Evolutionary conservation across 2,113 vertebrate genomes (phyloP).

Genomic region (Misgurnus anguillicaudatus): DNA sequence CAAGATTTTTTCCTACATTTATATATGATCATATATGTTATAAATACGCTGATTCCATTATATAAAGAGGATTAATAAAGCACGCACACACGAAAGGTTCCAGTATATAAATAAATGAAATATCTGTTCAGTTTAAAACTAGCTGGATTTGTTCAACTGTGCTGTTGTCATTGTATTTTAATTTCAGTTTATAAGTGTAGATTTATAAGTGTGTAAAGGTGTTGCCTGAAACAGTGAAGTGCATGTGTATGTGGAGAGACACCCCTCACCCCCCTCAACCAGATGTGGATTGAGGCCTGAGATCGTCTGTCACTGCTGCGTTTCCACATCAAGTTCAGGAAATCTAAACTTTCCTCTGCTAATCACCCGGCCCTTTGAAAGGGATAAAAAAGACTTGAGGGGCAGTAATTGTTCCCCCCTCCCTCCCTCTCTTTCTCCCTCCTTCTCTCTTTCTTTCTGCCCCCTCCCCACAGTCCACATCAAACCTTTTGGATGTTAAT

Average conservation of each 20-base stretch:
- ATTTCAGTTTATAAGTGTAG: slow-evolving; percentile 43
- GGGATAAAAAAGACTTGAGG: slow-evolving; percentile 74
- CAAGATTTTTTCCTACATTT: too few relatives aligned
- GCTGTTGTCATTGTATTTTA: slow-evolving; percentile 49
- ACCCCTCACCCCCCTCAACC: slow-evolving; percentile 29
- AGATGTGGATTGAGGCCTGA: slow-evolving; percentile 76
- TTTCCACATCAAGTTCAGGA: slow-evolving; percentile 84
- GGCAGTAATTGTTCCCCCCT: slow-evolving; percentile 67
- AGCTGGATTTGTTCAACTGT: slow-evolving; percentile 16
- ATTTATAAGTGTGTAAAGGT: slow-evolving; percentile 28
- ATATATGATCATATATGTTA: too few relatives aligned
- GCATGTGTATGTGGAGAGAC: background rate
- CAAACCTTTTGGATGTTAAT: slow-evolving; percentile 77
- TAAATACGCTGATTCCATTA: too few relatives aligned
- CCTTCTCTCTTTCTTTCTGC: slow-evolving; percentile 31
- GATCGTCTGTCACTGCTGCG: slow-evolving; percentile 76
- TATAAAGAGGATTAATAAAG: too few relatives aligned
- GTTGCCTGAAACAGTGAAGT: slow-evolving; percentile 18
- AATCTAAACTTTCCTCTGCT: slow-evolving; percentile 81
- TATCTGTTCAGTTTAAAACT: background rate
- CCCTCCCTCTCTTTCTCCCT: slow-evolving; percentile 18
- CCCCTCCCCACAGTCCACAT: slow-evolving; percentile 60
- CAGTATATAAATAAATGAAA: background rate
- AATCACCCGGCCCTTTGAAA: slow-evolving; percentile 72
- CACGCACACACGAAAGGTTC: too few relatives aligned